Conservation (phyloP, 2,113 vertebrate genomes). For the Rhea pennata region DNA sequence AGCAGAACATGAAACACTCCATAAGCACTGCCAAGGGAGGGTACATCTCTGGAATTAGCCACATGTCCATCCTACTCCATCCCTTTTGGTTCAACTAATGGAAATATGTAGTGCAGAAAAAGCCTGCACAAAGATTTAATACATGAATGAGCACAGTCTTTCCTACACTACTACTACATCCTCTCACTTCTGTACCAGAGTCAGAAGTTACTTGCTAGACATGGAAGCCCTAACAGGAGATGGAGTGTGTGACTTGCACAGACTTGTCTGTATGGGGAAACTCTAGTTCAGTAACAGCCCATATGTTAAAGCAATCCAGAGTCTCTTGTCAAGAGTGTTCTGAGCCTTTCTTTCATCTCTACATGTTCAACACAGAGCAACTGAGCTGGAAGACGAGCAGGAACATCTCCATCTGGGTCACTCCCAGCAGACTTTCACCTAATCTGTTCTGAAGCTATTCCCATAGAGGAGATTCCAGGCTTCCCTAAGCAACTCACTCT, state of each 20-base stretch:
- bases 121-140: neutral
- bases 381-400: neutral
- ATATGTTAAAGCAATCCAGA: neutral
- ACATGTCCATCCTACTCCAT: neutral
- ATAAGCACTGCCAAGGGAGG: neutral
- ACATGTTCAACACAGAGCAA: rapidly evolving
- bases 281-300: neutral
- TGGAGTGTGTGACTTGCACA: rapidly evolving
- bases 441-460: neutral
- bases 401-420: neutral
- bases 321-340: neutral
- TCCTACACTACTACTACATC: neutral
- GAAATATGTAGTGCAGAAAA: neutral
- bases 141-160: neutral
- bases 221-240: too few relatives aligned
- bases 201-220: neutral
- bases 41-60: neutral
- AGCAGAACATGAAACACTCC: neutral
- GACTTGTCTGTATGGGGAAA: neutral
- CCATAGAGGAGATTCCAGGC: neutral
- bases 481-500: neutral
- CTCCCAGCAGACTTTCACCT: neutral
- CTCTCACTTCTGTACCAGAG: neutral
- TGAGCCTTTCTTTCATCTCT: neutral
- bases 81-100: neutral